These are phyloP conservation scores for Axinella damicornis DNA, from an alignment of 37 sponge, comb jelly and placozoan species.

Conservation along the genomic window DNA sequence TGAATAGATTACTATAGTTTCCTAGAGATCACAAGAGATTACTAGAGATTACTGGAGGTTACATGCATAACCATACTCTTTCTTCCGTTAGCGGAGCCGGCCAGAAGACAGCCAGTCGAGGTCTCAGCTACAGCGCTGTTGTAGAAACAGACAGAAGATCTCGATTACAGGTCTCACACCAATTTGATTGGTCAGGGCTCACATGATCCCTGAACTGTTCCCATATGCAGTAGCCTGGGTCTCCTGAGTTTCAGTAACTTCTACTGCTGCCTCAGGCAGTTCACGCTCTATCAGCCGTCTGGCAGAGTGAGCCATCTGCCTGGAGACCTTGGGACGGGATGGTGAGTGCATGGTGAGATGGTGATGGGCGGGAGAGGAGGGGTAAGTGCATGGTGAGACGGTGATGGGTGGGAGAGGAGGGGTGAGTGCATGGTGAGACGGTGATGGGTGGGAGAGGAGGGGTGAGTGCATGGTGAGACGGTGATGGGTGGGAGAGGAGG, in stretches of 20 bases:
- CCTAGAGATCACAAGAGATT: too few species aligned
- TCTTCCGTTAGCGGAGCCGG: constrained; percentile 72
- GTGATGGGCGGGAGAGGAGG: too few species aligned
- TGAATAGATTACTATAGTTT: too few species aligned
- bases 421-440: too few species aligned
- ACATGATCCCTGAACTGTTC: constrained; percentile 86
- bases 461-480: too few species aligned
- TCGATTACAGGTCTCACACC: background rate
- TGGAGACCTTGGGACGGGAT: constrained; percentile 25
- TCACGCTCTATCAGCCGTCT: constrained; percentile 17
- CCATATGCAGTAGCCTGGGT: constrained; percentile 60
- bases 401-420: too few species aligned
- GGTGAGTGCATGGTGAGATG: too few species aligned
- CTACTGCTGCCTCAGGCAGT: constrained; percentile 22
- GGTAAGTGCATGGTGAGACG: too few species aligned
- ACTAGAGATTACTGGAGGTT: too few species aligned
- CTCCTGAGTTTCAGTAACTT: constrained; percentile 46
- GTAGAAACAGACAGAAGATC: background rate
- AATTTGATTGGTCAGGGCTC: constrained; percentile 5
- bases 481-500: too few species aligned
- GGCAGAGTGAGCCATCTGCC: constrained; percentile 46
- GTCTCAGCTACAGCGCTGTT: constrained; percentile 67
- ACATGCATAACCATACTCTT: too few species aligned
- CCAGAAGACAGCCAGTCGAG: constrained; percentile 71
- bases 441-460: too few species aligned